These are phyloP conservation scores for Mus caroli DNA, from an alignment of 2,797 vertebrate species.

Conservation along the genomic window DNA sequence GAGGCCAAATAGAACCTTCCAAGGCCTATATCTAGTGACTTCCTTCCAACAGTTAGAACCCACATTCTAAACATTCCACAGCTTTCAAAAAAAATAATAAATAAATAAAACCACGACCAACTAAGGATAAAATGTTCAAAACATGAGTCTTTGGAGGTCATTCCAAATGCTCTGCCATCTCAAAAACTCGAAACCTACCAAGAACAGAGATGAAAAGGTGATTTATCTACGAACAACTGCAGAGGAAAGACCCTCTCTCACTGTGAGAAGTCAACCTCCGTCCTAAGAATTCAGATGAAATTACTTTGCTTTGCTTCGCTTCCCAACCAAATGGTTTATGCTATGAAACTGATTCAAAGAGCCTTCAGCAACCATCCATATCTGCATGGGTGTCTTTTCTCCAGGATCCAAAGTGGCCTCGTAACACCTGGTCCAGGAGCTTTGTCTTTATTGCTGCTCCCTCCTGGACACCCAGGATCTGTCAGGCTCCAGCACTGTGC, in stretches of 20 bases:
- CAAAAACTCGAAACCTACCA: conserved; percentile 21
- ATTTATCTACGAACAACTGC: neutral
- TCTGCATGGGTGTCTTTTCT: neutral
- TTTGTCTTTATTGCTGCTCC: neutral
- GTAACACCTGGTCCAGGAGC: fast-evolving
- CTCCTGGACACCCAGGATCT: neutral
- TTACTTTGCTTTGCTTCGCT: conserved; percentile 9
- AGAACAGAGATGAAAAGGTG: conserved; percentile 21
- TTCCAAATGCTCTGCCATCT: neutral
- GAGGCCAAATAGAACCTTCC: neutral
- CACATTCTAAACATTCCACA: neutral
- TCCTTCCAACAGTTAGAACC: neutral
- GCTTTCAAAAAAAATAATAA: neutral
- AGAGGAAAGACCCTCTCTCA: conserved; percentile 16
- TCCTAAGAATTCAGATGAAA: conserved; percentile 25
- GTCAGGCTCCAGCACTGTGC: fast-evolving
- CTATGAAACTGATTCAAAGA: neutral
- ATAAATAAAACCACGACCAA: neutral
- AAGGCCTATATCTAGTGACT: neutral
- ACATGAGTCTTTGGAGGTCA: neutral
- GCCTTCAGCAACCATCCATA: neutral
- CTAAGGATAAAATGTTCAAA: neutral
- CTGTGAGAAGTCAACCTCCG: neutral
- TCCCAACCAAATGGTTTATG: neutral
- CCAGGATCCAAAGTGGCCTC: fast-evolving